phyloP scores from a whole-genome alignment of 2,888 invertebrate genomes.

The Pseudoips prasinana region DNA sequence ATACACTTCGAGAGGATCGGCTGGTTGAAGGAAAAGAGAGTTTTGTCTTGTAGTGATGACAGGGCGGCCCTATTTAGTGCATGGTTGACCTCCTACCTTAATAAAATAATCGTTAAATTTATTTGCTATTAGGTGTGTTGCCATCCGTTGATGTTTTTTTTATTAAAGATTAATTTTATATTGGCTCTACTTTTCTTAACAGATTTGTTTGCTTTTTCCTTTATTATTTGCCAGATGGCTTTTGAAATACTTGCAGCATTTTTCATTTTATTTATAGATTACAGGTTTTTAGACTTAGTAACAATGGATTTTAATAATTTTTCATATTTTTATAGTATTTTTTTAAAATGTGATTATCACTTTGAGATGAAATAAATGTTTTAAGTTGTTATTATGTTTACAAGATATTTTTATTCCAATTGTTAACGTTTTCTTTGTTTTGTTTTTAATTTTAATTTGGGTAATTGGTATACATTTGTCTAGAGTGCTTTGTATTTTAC shows the following conservation, averaged over 20 bases:
- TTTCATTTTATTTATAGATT: background rate
- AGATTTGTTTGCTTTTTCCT: background rate
- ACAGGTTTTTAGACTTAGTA: background rate
- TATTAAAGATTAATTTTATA: no score
- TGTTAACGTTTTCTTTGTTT: no score
- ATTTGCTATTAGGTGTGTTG: background rate
- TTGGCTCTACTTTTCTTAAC: background rate
- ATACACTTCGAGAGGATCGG: constrained; percentile 1
- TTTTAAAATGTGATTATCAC: no score
- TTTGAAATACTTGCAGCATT: background rate
- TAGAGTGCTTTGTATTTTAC: no score
- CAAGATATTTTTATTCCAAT: no score
- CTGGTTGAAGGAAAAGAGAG: background rate
- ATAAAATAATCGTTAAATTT: constrained; percentile 1
- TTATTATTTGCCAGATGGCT: background rate
- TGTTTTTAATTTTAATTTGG: no score
- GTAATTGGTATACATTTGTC: no score
- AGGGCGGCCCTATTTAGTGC: background rate
- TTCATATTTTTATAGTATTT: no score
- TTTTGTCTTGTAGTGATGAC: background rate
- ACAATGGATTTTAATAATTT: no score
- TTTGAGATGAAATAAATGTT: no score
- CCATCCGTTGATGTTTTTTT: no score
- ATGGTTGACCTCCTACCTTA: background rate
- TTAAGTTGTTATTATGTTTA: no score